Percentiles rank a stretch among this genome's conserved stretches.
phyloP scores from a whole-genome alignment of 2,888 invertebrate species.

The Vannuccia rotundouncinata region DNA sequence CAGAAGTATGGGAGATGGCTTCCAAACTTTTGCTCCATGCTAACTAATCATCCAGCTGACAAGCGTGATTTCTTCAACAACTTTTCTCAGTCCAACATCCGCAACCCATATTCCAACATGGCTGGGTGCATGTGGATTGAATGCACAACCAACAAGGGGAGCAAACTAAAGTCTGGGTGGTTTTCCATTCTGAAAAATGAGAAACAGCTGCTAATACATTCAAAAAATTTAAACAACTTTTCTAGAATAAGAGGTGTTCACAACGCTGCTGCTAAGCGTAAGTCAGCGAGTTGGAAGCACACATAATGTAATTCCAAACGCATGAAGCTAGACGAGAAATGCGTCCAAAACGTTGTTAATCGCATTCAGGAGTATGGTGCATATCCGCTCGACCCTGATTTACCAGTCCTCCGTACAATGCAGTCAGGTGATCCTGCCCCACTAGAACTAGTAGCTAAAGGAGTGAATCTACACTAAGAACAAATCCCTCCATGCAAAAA shows the following conservation, averaged over 20 bases:
- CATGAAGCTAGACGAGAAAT: constrained; percentile 25
- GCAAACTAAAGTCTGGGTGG: constrained; percentile 29
- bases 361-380: too few relatives aligned
- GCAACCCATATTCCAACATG: too few relatives aligned
- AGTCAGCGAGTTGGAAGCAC: not conserved
- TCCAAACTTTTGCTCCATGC: not conserved
- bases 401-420: constrained; percentile 34
- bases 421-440: constrained; percentile 35
- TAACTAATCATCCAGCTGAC: not conserved
- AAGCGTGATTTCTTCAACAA: too few relatives aligned
- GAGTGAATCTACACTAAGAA: too few relatives aligned
- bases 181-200: constrained; percentile 23
- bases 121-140: constrained; percentile 28
- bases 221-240: constrained; percentile 14
- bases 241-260: not conserved
- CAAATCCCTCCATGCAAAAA: too few relatives aligned
- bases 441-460: constrained; percentile 30
- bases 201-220: constrained; percentile 13
- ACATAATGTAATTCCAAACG: not conserved
- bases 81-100: too few relatives aligned
- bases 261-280: constrained; percentile 22
- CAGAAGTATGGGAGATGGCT: not conserved
- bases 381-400: too few relatives aligned
- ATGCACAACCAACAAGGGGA: constrained; percentile 29
- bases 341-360: constrained; percentile 31